These are phyloP conservation scores for Melitaea cinxia DNA, from an alignment of 1,140 invertebrate species.

Conservation along the genomic window DNA sequence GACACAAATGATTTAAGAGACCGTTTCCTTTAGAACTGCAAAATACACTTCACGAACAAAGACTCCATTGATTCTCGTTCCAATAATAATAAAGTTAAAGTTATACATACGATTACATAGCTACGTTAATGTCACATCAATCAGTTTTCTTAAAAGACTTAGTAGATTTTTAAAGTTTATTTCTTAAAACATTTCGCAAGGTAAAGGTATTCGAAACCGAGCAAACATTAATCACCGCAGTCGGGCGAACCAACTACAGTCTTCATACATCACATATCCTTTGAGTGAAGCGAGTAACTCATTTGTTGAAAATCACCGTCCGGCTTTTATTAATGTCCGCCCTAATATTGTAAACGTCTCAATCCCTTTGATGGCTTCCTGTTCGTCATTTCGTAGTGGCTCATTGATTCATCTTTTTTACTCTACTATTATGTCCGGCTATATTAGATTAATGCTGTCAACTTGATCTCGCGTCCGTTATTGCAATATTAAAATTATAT, in stretches of 20 bases:
- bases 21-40: constrained; percentile 38
- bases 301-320: constrained; percentile 66
- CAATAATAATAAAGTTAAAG: neutral
- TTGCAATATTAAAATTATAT: constrained; percentile 53
- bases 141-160: constrained; percentile 43
- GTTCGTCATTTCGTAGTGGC: constrained; percentile 54
- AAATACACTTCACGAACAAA: constrained; percentile 42
- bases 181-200: constrained; percentile 33
- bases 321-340: constrained; percentile 66
- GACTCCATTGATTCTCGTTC: constrained; percentile 4
- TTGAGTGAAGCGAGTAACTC: constrained; percentile 59
- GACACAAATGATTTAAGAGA: constrained; percentile 51
- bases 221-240: constrained; percentile 69
- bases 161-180: constrained; percentile 60
- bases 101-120: constrained; percentile 22
- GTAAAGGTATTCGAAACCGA: constrained; percentile 38
- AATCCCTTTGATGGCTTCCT: constrained; percentile 74
- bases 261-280: constrained; percentile 64
- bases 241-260: constrained; percentile 43
- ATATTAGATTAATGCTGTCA: constrained; percentile 67
- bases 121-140: constrained; percentile 45
- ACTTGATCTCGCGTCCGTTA: constrained; percentile 50
- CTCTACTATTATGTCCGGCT: constrained; percentile 49
- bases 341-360: constrained; percentile 71
- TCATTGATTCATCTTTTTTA: constrained; percentile 54